These are phyloP conservation scores for Drosophila kanapiae DNA, from an alignment of 1,140 invertebrate genomes.

Conservation along the genomic window DNA sequence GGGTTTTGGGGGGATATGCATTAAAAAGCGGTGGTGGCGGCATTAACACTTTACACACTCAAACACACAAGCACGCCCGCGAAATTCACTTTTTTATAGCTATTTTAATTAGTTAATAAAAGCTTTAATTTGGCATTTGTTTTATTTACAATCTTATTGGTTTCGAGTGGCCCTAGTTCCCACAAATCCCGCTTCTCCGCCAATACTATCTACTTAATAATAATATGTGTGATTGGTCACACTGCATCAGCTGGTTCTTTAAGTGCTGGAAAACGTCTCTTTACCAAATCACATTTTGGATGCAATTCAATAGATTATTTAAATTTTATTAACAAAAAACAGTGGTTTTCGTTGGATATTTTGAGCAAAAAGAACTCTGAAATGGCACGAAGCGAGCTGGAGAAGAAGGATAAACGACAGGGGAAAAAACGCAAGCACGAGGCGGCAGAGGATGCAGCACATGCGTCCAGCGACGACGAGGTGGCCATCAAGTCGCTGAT, in stretches of 20 bases:
- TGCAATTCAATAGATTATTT: background rate
- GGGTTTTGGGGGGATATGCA: background rate
- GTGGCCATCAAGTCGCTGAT: conserved; percentile 75
- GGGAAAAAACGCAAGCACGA: conserved; percentile 76
- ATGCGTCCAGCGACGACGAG: conserved; percentile 62
- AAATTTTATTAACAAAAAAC: background rate
- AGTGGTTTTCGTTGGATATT: background rate
- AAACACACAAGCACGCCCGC: too few relatives aligned
- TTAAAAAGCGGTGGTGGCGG: background rate
- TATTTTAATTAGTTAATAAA: conserved; percentile 11
- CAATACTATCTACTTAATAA: too few relatives aligned
- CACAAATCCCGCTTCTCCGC: background rate
- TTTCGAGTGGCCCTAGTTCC: background rate
- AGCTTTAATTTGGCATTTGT: conserved; percentile 13
- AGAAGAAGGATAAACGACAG: conserved; percentile 63
- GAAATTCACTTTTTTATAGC: conserved; percentile 11
- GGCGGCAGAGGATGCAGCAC: background rate
- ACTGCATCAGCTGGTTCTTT: background rate
- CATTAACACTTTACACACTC: background rate
- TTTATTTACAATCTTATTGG: conserved; percentile 20
- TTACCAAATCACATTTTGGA: conserved; percentile 15
- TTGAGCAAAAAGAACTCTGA: background rate
- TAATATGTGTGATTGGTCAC: background rate
- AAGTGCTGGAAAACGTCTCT: conserved; percentile 13
- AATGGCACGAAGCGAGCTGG: conserved; percentile 72